Evolutionary conservation across 2,113 vertebrate genomes (phyloP).

Genomic region (Oenanthe melanoleuca): DNA sequence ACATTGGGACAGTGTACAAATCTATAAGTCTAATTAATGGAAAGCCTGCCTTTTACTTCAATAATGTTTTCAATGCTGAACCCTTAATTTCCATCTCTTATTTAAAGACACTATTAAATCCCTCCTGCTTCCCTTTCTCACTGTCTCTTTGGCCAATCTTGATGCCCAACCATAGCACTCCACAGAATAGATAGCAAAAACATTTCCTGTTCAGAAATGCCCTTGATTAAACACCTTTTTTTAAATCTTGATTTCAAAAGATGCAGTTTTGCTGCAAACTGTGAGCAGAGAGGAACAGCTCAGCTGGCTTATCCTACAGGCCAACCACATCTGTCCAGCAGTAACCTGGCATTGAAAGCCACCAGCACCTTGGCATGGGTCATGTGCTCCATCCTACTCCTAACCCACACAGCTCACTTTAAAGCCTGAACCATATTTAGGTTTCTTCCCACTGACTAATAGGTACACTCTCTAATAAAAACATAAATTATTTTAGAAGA

Average conservation of each 20-base stretch:
- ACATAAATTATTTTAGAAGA: neutral
- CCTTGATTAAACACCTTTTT: fast-evolving
- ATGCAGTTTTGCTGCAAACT: neutral
- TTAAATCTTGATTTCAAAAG: neutral
- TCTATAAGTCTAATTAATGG: neutral
- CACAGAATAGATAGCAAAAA: neutral
- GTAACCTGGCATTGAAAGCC: neutral
- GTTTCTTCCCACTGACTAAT: neutral
- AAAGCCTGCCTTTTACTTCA: neutral
- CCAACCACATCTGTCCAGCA: neutral
- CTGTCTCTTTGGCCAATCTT: neutral
- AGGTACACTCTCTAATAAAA: neutral
- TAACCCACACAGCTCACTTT: neutral
- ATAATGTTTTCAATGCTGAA: neutral
- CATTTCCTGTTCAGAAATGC: neutral
- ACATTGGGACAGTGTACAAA: neutral
- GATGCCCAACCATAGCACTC: neutral
- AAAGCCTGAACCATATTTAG: neutral
- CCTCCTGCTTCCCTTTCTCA: neutral
- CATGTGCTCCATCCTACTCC: neutral
- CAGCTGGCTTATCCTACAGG: neutral
- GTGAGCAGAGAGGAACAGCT: neutral
- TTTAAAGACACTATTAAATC: neutral
- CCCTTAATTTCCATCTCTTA: neutral
- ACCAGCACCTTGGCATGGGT: neutral